Evolutionary conservation across 2,888 invertebrate species (phyloP), one percentile per base, ranked within the genome.

Genomic region (Branchinecta sandiegonensis): DNA sequence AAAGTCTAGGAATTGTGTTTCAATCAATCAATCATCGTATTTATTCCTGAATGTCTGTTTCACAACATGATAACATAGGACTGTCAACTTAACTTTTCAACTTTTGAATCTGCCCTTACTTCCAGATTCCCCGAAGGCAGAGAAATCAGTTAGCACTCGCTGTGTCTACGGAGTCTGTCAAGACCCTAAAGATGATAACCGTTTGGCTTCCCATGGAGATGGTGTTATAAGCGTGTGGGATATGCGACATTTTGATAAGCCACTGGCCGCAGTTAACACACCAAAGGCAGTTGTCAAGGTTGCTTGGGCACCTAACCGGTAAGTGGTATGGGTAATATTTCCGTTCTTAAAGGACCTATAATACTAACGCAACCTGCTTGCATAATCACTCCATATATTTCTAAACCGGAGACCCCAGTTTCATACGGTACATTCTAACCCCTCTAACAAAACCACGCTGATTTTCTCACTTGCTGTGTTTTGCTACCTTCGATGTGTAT

Each of bases 271-370:
- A 12, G 80, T 91, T 70, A 83, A 84, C 66, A 87, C 86, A 74
- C 78, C 79, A 48, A 86, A 86, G 75, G 84, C 85, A 69, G 82
- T 92, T 68, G 81, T 84, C 13, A 88, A 87, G 79, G 82, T 94
- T 67, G 82, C 84, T 70, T 94, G 94, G 94, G 91, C 93, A 76
- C 92, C 93, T 6, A 92, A 92, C 46, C 85, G 89, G 84, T 86
- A 75, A 74, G 73, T 37, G 37, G 37, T 6, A 37, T 37, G 6
- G 37, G 6, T 37, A 37, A 6, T 37, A 37, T 4, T 37, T 37
- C 37, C 6, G 37, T 37, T 37, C 6, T 37, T 1, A 23, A 23
- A n/a, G n/a, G n/a, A n/a, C n/a, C n/a, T n/a, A n/a, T n/a, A n/a
- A n/a, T n/a, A n/a, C n/a, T n/a, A n/a, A n/a, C n/a, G n/a, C n/a